Conservation (phyloP, 1,140 invertebrate species). For the Metaphire vulgaris region DNA sequence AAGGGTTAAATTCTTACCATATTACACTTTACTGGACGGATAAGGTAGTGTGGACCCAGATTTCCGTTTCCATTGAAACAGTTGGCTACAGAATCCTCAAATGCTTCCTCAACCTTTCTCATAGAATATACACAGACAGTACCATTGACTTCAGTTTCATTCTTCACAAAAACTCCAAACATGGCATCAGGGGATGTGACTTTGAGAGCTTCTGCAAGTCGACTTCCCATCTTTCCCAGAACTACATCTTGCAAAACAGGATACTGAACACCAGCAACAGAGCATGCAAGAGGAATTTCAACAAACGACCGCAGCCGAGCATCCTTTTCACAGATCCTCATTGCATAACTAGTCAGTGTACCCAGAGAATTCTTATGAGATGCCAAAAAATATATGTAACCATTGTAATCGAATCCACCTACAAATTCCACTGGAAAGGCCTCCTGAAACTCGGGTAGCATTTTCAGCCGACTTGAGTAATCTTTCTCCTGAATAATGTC, state of each 20-base stretch:
- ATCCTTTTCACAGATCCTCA: conserved; percentile 9
- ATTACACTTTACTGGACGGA: no score
- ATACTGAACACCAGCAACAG: not conserved
- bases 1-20: no score
- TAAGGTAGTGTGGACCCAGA: not conserved
- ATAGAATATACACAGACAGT: not conserved
- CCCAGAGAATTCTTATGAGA: not conserved
- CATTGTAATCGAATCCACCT: conserved; percentile 1
- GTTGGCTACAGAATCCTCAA: not conserved
- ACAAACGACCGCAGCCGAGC: not conserved
- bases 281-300: conserved; percentile 1
- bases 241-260: not conserved
- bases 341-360: not conserved
- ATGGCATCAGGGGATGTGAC: not conserved
- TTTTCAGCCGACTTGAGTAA: not conserved
- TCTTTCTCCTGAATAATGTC: not conserved
- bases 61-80: not conserved
- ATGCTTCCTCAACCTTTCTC: not conserved
- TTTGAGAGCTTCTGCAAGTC: not conserved
- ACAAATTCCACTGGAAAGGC: not conserved
- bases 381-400: not conserved
- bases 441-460: not conserved
- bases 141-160: not conserved
- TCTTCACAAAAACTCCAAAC: not conserved
- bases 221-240: not conserved